Base-by-base conservation (phyloP, 2,888 invertebrate genomes). In the Caenorhabditis becei region DNA sequence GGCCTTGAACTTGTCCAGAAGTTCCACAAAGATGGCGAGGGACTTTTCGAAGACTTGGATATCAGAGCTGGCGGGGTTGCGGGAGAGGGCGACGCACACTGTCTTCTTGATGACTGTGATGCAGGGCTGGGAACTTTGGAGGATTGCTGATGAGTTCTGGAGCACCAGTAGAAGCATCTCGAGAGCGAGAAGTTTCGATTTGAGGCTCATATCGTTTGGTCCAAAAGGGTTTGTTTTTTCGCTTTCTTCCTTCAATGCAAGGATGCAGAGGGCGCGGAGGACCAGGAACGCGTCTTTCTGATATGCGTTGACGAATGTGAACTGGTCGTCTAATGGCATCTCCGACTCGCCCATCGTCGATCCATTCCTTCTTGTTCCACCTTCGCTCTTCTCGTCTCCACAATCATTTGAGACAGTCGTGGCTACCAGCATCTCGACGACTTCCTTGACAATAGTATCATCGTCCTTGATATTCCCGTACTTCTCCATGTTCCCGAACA, bases 271-370 rank as follows among this genome's bases (percentile, higher is more conserved):
- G 24, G 98, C 96, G 87, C 99, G 94, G 91, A 99, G 99, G 8
- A 99, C 97, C 53, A 99, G 93, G 92, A 97, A 99, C 0, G 98
- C 98, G 93, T 99, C 99, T 92, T 98, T 98, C 92, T 99, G 98
- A 71, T 97, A 93, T 51, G 98, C 94, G 92, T 97, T 97, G 8
- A 96, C 95, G 91, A 97, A 97, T 11, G 63, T 75, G 41, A 82
- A 71, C 37, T 85, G 95, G 26, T 96, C 95, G 44, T 95, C 82
- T 3, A 75, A 62, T 0, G 61, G 59, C 2, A 75, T 56, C 61
- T 83, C 83, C 24, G 75, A 77, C 53, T 86, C 84, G 4, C 75
- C 84, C 10, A 70, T 67, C 20, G 80, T 80, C 18, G 77, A 77
- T 7, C 69, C 81, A 11, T 66, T 65, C 20, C 47, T 63, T 44